These are phyloP conservation scores for Nycticorax nycticorax DNA, from an alignment of 2,113 vertebrate species.

Conservation along the genomic window DNA sequence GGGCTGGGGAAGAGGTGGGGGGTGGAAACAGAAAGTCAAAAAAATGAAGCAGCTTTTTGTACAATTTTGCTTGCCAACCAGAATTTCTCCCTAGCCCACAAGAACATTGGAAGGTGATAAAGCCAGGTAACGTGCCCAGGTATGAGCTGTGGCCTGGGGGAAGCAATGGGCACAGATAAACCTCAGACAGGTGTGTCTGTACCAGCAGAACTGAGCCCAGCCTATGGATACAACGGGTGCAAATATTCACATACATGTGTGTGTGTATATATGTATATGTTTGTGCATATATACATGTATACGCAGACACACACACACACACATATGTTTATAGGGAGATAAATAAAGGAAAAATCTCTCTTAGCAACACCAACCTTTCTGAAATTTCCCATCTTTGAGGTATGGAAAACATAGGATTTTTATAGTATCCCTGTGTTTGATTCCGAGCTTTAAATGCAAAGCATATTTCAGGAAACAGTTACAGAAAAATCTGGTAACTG, in stretches of 20 bases:
- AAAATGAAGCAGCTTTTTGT: neutral
- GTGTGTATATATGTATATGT: accelerated
- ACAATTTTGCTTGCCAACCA: neutral
- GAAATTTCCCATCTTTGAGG: neutral
- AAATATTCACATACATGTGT: neutral
- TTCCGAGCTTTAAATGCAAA: constrained; percentile 47
- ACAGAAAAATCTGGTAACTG: constrained; percentile 38
- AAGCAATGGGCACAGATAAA: neutral
- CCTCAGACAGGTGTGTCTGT: neutral
- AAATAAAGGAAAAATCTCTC: neutral
- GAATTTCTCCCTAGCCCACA: neutral
- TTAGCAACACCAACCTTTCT: neutral
- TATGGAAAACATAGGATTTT: constrained; percentile 31
- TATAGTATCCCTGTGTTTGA: constrained; percentile 38
- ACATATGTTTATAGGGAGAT: neutral
- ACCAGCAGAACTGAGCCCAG: neutral
- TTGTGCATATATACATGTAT: neutral
- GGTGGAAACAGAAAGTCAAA: neutral
- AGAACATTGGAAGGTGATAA: neutral
- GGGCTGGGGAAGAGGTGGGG: too few relatives aligned
- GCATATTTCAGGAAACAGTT: constrained; percentile 64
- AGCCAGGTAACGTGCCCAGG: neutral
- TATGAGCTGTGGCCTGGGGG: neutral
- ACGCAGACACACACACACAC: neutral
- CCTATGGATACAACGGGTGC: neutral